Evolutionary conservation across 2,888 invertebrate genomes (phyloP).

Genomic region (Sarcophaga subvicina): DNA sequence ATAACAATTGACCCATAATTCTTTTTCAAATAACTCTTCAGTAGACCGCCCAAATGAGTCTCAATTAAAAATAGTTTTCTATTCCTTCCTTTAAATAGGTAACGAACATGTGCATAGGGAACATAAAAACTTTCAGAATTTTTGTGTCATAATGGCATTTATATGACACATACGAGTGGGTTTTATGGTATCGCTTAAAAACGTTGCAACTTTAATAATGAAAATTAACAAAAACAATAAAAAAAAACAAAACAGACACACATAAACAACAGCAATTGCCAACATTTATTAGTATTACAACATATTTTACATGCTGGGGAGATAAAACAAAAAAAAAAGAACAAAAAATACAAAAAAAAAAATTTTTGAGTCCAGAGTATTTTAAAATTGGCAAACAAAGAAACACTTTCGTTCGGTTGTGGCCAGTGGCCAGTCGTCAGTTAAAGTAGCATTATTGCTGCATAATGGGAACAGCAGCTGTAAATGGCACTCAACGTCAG

Average conservation of each 20-base stretch:
- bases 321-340: neutral
- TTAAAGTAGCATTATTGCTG: neutral
- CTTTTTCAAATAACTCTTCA: too few relatives aligned
- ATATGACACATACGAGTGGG: conserved; percentile 34
- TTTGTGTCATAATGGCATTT: conserved; percentile 44
- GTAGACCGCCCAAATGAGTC: too few relatives aligned
- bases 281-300: conserved; percentile 46
- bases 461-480: conserved; percentile 9
- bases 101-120: conserved; percentile 11
- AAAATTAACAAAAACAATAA: conserved; percentile 34
- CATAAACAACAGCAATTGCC: conserved; percentile 19
- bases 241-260: neutral
- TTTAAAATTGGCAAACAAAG: conserved; percentile 41
- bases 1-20: too few relatives aligned
- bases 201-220: conserved; percentile 8
- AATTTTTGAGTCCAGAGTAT: conserved; percentile 17
- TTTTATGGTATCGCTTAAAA: conserved; percentile 33
- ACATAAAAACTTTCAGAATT: conserved; percentile 45
- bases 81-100: conserved; percentile 1
- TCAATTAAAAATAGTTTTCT: neutral
- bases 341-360: conserved; percentile 20
- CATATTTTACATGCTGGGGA: conserved; percentile 43
- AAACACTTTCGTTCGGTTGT: conserved; percentile 49
- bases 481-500: conserved; percentile 35
- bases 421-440: neutral